Evolutionary conservation across 1,140 invertebrate species (phyloP), one percentile per base, ranked within the genome.

Genomic region (Epicauta chinensis): DNA sequence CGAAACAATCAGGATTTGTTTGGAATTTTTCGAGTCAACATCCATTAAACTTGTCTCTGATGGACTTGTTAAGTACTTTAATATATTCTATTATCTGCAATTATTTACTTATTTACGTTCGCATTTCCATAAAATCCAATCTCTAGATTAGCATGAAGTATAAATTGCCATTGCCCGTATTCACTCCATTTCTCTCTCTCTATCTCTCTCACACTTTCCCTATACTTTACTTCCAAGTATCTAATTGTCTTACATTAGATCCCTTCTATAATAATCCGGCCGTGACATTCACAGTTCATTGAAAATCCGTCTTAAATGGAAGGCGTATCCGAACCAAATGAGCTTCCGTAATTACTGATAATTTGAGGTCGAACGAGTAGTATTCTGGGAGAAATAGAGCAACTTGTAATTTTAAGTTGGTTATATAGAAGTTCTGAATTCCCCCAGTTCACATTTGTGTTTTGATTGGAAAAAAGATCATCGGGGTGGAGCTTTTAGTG

Each of bases 251-350:
- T 42, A 45, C 50, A 52, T 52, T 45, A 44, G 40, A 32, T 44
- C 34, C 50, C 34, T 16, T 36, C 50, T 47, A 23, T 47, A 31
- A 52, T 52, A 52, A 52, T 52, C 50, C 35, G 40, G 29, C 50
- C 43, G 50, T 44, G 50, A 52, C 50, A 52, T 36, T 52, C 50
- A 52, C 50, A 52, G 50, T 52, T 52, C 50, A 52, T 52, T 52
- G 50, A 44, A 44, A 37, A 44, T 52, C 32, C 50, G 37, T 45
- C 41, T 52, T 31, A 17, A 23, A 23, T 3, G 7, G 23, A 23
- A 5, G 50, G 48, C 45, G 50, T 52, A 52, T 52, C 43, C 36
- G 7, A 36, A 52, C 41, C 37, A 52, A 52, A 52, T 52, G 50
- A 52, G 50, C 50, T 40, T 40, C 36, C 42, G 41, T 36, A 45